phyloP scores from a whole-genome alignment of 92 coral and sea anemone genomes.

The Hydrozoanthus gracilis region DNA sequence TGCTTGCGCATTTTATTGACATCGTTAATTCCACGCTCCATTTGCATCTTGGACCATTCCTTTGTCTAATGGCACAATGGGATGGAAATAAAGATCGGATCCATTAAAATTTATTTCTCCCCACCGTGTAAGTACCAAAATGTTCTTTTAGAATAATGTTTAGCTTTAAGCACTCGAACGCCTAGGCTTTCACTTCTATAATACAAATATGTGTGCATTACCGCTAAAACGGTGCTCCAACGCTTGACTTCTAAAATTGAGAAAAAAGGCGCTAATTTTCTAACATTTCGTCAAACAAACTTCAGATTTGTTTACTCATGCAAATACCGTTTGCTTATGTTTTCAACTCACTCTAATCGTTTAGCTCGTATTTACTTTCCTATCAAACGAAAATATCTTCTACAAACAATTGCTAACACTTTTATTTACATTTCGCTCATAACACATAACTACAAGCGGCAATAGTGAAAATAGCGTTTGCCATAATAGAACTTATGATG shows the following conservation, averaged over 20 bases:
- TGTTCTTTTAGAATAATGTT: slow-evolving; percentile 26
- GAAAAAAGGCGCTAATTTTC: neutral
- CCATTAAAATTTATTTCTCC: slow-evolving; percentile 29
- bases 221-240: neutral
- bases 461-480: slow-evolving; percentile 61
- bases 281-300: slow-evolving; percentile 25
- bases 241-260: neutral
- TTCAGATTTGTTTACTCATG: slow-evolving; percentile 23
- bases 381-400: slow-evolving; percentile 76
- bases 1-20: slow-evolving; percentile 46
- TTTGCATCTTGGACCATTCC: slow-evolving; percentile 37
- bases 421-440: slow-evolving; percentile 72
- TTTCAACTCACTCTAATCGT: slow-evolving; percentile 39
- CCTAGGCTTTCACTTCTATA: neutral
- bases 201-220: neutral
- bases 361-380: slow-evolving; percentile 68
- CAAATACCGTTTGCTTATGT: slow-evolving; percentile 46
- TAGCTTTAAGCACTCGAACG: neutral
- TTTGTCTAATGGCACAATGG: slow-evolving; percentile 32
- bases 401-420: slow-evolving; percentile 65
- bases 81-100: slow-evolving; percentile 36
- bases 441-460: slow-evolving; percentile 65
- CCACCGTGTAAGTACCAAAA: slow-evolving; percentile 38
- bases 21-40: slow-evolving; percentile 36
- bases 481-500: slow-evolving; percentile 83